These are phyloP conservation scores for Epirrhoe tristata DNA, from an alignment of 2,888 invertebrate genomes.

Conservation along the genomic window DNA sequence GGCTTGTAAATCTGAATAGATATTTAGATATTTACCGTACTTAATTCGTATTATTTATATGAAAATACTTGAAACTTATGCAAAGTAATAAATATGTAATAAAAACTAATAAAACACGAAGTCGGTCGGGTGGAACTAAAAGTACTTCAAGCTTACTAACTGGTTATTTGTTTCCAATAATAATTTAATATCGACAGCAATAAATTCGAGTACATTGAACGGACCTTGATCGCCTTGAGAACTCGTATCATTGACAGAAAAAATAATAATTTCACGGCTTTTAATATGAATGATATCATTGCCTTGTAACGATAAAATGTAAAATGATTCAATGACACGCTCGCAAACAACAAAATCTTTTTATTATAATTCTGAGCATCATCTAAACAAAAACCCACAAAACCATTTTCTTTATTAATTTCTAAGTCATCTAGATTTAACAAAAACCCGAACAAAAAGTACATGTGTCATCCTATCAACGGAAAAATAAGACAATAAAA, in stretches of 20 bases:
- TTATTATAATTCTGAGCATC: background rate
- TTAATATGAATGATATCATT: constrained; percentile 48
- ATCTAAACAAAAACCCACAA: background rate
- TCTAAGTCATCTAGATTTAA: constrained; percentile 3
- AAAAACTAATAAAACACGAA: constrained; percentile 20
- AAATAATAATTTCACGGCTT: constrained; percentile 46
- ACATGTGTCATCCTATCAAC: constrained; percentile 20
- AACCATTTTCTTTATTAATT: background rate
- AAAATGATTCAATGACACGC: constrained; percentile 17
- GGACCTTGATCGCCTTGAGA: constrained; percentile 75
- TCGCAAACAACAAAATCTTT: constrained; percentile 2
- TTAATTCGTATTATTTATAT: background rate
- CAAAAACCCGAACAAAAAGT: constrained; percentile 23
- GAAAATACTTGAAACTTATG: background rate
- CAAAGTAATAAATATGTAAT: background rate
- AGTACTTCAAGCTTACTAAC: constrained; percentile 44
- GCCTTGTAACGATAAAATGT: constrained; percentile 30
- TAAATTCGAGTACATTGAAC: constrained; percentile 78
- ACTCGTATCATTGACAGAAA: constrained; percentile 58
- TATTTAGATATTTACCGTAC: background rate
- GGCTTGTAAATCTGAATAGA: background rate
- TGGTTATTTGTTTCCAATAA: constrained; percentile 53
- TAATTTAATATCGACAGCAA: constrained; percentile 55
- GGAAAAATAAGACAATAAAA: constrained; percentile 43
- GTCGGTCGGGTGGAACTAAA: constrained; percentile 23